Evolutionary conservation across 2,888 invertebrate genomes (phyloP), one percentile per base, ranked within the genome.

Genomic region (Epinotia nisella): DNA sequence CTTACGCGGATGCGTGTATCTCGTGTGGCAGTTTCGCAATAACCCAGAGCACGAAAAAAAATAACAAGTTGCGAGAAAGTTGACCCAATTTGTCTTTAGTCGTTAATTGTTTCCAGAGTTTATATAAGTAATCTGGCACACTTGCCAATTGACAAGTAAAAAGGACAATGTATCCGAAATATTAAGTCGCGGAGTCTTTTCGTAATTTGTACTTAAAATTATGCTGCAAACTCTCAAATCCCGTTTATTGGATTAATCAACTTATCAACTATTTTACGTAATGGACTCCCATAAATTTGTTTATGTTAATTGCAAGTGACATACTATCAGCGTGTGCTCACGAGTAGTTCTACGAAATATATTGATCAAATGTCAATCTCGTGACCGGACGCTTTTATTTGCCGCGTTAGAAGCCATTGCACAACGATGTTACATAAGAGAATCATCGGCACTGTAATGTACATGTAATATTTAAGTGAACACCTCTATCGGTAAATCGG

Each of bases 11-110:
- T 61, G 60, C 17, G 15, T 67, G 19, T 71, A 65, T 71, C 66
- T 60, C 64, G 66, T 58, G 39, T 53, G 35, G 45, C 24, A 17
- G 15, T 72, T 72, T 72, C 67, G 67, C 67, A 72, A 71, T 29
- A 13, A 39, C 60, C 59, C 59, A 60, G 35, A 60, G 45, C 60
- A 45, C n/a, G 45, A 60, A 17, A 41, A 66, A 66, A 72, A 66
- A 58, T 39, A 66, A 60, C 45, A 11, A 66, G 55, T 39, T 24
- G 24, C 35, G 59, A 60, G 67, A 71, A 72, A 72, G 71, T 61
- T 55, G 53, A 19, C 45, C n/a, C n/a, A 55, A 60, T 56, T 55
- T 39, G 45, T 35, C 19, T 59, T 24, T 17, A 7, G n/a, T 17
- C 17, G n/a, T 35, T 17, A 41, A 13, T 45, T 10, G 19, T 66